A percentile compares a stretch with the other conserved stretches of the same genome.
These are phyloP conservation scores for Metaphire vulgaris DNA, from an alignment of 1,140 invertebrate species.

Conservation along the genomic window DNA sequence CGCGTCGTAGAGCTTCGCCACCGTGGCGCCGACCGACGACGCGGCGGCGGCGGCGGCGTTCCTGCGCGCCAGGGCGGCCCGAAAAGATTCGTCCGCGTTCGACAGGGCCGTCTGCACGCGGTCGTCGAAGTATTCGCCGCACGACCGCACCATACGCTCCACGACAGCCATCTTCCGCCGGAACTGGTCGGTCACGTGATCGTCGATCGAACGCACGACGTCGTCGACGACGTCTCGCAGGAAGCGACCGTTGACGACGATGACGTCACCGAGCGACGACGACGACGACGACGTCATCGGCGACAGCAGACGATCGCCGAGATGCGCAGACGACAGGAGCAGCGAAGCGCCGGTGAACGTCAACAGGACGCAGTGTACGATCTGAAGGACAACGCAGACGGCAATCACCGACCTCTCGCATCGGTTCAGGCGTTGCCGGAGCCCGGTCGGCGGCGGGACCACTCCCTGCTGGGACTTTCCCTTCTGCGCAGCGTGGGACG, in stretches of 20 bases:
- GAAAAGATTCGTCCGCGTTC: not conserved
- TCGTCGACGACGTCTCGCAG: not conserved
- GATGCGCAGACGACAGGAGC: too few relatives aligned
- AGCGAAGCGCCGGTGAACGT: not conserved
- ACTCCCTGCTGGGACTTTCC: too few relatives aligned
- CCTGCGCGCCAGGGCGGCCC: too few relatives aligned
- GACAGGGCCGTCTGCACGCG: not conserved
- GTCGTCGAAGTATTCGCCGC: not conserved
- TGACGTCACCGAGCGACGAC: too few relatives aligned
- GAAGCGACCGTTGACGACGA: not conserved
- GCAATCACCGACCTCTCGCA: not conserved
- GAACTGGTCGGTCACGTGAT: not conserved
- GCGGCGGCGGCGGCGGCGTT: not conserved
- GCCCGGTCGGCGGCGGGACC: too few relatives aligned
- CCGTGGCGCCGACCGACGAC: not conserved
- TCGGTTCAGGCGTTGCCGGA: not conserved
- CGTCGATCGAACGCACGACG: not conserved
- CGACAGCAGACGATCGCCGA: too few relatives aligned
- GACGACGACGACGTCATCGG: too few relatives aligned
- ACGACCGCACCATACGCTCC: not conserved
- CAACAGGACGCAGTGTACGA: not conserved
- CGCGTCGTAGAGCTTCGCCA: not conserved
- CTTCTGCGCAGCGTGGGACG: not conserved
- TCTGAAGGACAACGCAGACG: not conserved
- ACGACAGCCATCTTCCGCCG: not conserved